A percentile compares a stretch with the other conserved stretches of the same genome.
These are phyloP conservation scores for Serranus cabrilla DNA, from an alignment of 2,797 vertebrate genomes.

Conservation along the genomic window DNA sequence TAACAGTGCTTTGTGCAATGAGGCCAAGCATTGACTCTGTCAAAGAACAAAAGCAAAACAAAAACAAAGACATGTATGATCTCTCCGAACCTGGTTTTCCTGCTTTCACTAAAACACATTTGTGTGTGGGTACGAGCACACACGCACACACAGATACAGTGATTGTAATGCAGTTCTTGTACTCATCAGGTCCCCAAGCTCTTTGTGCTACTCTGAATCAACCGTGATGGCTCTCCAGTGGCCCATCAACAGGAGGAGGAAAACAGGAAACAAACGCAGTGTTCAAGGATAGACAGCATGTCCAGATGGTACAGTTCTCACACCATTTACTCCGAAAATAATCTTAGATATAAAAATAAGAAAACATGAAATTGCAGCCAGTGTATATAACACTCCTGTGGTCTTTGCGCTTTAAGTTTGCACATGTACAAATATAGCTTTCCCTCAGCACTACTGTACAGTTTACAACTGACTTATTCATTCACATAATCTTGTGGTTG, in stretches of 20 bases:
- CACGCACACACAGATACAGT: slow-evolving; percentile 28
- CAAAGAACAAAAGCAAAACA: slow-evolving; percentile 31
- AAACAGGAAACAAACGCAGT: slow-evolving; percentile 70
- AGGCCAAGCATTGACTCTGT: background rate
- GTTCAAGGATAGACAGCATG: slow-evolving; percentile 50
- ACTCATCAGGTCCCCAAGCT: slow-evolving; percentile 69
- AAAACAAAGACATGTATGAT: slow-evolving; percentile 36
- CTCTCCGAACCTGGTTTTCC: slow-evolving; percentile 7
- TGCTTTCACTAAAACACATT: slow-evolving; percentile 29
- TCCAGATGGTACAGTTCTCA: slow-evolving; percentile 61
- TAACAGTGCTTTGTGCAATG: slow-evolving; percentile 11
- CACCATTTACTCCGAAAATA: slow-evolving; percentile 10
- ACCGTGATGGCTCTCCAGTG: slow-evolving; percentile 64
- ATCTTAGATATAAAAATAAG: slow-evolving; percentile 6
- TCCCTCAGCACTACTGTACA: background rate
- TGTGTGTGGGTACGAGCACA: slow-evolving; percentile 24
- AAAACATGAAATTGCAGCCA: slow-evolving; percentile 6
- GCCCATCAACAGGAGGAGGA: slow-evolving; percentile 60
- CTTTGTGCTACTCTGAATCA: slow-evolving; percentile 71
- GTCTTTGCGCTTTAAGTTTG: background rate
- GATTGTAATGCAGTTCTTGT: slow-evolving; percentile 79
- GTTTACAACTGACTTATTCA: background rate
- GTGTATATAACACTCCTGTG: background rate
- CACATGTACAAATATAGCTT: background rate
- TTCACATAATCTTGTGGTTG: background rate